Evolutionary conservation across 1,140 invertebrate species (phyloP).

Genomic region (Chrysomallon squamiferum): DNA sequence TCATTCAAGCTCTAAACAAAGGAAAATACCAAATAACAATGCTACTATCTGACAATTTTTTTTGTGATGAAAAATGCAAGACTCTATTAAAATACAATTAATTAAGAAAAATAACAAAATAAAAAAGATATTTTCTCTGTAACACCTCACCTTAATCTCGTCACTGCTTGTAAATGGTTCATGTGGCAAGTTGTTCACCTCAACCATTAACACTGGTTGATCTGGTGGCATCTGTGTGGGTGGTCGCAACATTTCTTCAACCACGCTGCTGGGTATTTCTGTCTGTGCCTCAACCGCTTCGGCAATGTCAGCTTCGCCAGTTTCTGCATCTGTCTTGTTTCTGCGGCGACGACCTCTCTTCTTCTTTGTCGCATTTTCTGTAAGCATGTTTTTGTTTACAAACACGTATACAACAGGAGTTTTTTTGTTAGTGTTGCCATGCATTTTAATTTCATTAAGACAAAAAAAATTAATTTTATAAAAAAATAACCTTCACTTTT

Average conservation of each 20-base stretch:
- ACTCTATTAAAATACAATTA: no score
- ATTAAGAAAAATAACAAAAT: no score
- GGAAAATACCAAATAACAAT: no score
- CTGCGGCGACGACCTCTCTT: constrained; percentile 18
- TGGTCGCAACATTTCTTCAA: neutral
- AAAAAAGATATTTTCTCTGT: no score
- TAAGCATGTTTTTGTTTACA: neutral
- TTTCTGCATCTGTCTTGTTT: constrained; percentile 16
- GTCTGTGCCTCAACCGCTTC: neutral
- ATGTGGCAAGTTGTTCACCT: constrained; percentile 92
- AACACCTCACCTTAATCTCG: constrained; percentile 82
- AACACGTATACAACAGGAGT: neutral
- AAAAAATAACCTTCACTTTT: no score
- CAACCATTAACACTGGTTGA: constrained; percentile 82
- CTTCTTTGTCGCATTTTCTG: constrained; percentile 1
- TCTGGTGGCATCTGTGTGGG: constrained; percentile 2
- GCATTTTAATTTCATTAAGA: no score
- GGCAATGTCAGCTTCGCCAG: constrained; percentile 6
- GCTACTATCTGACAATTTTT: no score
- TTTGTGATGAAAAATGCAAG: no score
- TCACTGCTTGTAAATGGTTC: constrained; percentile 90
- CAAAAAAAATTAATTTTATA: no score
- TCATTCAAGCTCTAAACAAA: no score
- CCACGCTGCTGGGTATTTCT: neutral
- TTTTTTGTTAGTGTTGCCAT: no score